Evolutionary conservation across 1,140 invertebrate genomes (phyloP).

Genomic region (Cyrtorhinus lividipennis): DNA sequence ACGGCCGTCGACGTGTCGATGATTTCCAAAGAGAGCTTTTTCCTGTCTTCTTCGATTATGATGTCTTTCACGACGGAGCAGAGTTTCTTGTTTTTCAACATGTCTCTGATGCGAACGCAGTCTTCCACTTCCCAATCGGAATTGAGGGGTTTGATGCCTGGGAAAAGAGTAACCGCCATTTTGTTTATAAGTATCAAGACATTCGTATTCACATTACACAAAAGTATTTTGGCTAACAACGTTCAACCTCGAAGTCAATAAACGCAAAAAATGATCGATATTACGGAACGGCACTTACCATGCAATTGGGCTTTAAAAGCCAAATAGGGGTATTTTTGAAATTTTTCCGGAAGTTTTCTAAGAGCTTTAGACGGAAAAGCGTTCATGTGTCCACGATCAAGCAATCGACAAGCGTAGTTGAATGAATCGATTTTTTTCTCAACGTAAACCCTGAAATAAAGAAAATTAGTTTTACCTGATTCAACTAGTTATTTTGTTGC

Average conservation of each 20-base stretch:
- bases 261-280: background rate
- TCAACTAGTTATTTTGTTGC: too few relatives aligned
- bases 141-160: conserved; percentile 9
- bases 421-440: conserved; percentile 2
- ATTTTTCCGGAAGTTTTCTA: background rate
- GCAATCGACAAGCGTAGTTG: background rate
- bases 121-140: conserved; percentile 16
- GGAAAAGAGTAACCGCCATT: background rate
- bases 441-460: conserved; percentile 8
- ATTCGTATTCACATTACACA: background rate
- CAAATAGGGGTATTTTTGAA: conserved; percentile 13
- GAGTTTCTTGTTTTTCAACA: conserved; percentile 1
- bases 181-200: background rate
- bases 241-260: background rate
- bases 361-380: background rate
- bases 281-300: conserved; percentile 13
- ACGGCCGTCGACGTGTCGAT: background rate
- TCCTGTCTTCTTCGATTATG: background rate
- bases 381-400: conserved; percentile 9
- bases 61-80: background rate
- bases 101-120: background rate
- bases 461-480: too few relatives aligned
- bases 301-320: conserved; percentile 17
- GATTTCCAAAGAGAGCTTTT: background rate
- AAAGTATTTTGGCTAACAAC: background rate